These are phyloP conservation scores for Vireo altiloquus DNA, from an alignment of 2,113 vertebrate genomes.

Conservation along the genomic window DNA sequence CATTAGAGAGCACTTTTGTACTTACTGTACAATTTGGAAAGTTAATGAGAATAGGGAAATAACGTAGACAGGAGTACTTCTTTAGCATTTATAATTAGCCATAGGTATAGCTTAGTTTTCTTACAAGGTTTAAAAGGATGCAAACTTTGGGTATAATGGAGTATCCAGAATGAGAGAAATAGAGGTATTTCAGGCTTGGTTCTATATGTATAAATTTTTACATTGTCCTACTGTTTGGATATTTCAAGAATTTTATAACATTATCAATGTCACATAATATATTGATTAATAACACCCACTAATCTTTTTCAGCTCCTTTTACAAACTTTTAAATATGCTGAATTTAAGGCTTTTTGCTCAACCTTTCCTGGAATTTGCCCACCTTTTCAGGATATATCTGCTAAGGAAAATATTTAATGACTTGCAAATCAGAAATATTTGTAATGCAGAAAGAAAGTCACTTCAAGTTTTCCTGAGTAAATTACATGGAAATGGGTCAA, in stretches of 20 bases:
- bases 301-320: neutral
- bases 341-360: neutral
- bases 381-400: neutral
- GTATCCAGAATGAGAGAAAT: neutral
- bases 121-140: neutral
- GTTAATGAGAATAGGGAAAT: neutral
- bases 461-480: neutral
- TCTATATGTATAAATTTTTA: neutral
- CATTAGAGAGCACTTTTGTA: neutral
- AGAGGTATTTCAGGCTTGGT: neutral
- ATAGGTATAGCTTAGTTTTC: neutral
- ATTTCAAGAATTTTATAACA: neutral
- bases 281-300: neutral
- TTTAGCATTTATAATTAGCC: neutral
- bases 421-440: constrained; percentile 19
- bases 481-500: constrained; percentile 42
- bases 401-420: neutral
- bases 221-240: neutral
- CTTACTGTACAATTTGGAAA: neutral
- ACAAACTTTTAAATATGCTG: neutral
- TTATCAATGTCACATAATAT: neutral
- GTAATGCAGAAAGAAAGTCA: neutral
- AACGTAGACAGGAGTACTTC: neutral
- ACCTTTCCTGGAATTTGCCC: neutral
- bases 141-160: neutral